A percentile compares a stretch with the other conserved stretches of the same genome.
Evolutionary conservation across 2,888 invertebrate species (phyloP).

Genomic region (Apeira syringaria): DNA sequence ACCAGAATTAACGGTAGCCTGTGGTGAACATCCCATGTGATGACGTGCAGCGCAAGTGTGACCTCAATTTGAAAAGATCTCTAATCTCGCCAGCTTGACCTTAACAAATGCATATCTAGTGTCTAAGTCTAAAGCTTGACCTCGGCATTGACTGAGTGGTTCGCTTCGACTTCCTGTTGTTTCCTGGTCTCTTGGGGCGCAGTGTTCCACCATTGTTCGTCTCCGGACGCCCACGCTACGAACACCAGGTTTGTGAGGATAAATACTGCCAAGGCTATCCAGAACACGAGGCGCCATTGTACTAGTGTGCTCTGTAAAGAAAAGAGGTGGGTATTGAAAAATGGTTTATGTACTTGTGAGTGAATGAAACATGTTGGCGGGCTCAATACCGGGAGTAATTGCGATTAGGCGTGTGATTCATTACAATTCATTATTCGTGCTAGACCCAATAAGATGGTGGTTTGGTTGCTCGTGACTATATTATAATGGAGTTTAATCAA

Average conservation of each 20-base stretch:
- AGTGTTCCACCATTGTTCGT: slow-evolving; percentile 91
- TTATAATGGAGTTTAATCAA: too few species aligned
- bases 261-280: slow-evolving; percentile 90
- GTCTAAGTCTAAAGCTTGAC: slow-evolving; percentile 53
- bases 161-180: slow-evolving; percentile 54
- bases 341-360: too few species aligned
- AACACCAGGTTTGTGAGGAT: slow-evolving; percentile 88
- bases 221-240: slow-evolving; percentile 89
- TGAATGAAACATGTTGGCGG: too few species aligned
- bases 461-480: too few species aligned
- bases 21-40: too few species aligned
- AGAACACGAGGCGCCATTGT: slow-evolving; percentile 92
- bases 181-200: slow-evolving; percentile 58
- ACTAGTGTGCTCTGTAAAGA: slow-evolving; percentile 81
- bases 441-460: too few species aligned
- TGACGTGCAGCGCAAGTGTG: too few species aligned
- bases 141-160: slow-evolving; percentile 61
- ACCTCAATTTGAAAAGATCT: neutral
- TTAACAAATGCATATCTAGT: neutral
- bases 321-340: too few species aligned
- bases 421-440: too few species aligned
- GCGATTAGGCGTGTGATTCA: too few species aligned
- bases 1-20: too few species aligned
- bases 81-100: neutral
- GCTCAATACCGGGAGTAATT: too few species aligned